Evolutionary conservation across 2,888 invertebrate genomes (phyloP), one percentile per base, ranked within the genome.

Genomic region (Aphodius granarius): DNA sequence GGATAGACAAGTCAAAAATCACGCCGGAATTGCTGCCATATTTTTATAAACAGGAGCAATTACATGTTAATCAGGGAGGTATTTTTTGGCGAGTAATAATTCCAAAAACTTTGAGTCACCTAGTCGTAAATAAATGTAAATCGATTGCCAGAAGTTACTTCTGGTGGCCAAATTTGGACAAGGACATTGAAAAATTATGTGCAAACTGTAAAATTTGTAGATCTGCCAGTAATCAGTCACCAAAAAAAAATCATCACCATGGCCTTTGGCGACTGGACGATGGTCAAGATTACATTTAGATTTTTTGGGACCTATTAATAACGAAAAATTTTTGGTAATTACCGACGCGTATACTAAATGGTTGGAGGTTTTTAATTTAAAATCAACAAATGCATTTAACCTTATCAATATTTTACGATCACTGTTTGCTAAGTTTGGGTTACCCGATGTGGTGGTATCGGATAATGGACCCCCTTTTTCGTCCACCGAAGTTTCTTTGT

Each of bases 81-180:
- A 21, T 73, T 21, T 43, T 73, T 43, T 71, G 19, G 71, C 22
- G 73, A 22, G 73, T 73, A 17, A 17, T 75, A 22, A 20, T 73
- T 18, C 71, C 71, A 43, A 22, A 73, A 21, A 17, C 18, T n/a
- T 66, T 66, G 19, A 43, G 65, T 17, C 75, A 75, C 22, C 5
- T 72, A 18, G 68, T 72, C 17, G 72, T 74, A 5, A 72, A 72
- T 18, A 74, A 76, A 43, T 73, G 74, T 70, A 74, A 76, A 23
- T 71, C 74, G 0, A 22, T 72, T 15, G 76, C 76, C 5, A 66
- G 76, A 68, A 23, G 64, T n/a, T 74, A 76, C 68, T 74, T 74
- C 43, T 76, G 63, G 66, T 76, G 74, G 71, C 66, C 74, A 16
- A 17, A 62, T 19, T 64, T 76, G 23, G 74, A 76, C 66, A n/a